Evolutionary conservation across 2,113 vertebrate species (phyloP).

Genomic region (Macrotis lagotis): DNA sequence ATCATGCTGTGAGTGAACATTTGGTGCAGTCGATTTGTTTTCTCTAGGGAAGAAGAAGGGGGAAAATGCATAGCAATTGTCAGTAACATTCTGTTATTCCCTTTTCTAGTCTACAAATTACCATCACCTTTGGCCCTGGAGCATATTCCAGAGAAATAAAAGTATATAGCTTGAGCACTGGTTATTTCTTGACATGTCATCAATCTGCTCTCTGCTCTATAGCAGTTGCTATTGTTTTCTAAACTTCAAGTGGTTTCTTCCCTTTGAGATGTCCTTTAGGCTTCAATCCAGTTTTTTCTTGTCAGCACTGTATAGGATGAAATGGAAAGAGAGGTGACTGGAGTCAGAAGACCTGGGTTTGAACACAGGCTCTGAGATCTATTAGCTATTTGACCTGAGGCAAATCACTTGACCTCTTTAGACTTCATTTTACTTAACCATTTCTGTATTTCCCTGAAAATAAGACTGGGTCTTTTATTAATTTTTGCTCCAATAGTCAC

Average conservation of each 20-base stretch:
- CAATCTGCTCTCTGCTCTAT: not conserved
- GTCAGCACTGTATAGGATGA: not conserved
- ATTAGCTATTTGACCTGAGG: not conserved
- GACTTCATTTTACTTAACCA: not conserved
- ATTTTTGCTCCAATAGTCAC: too few species aligned
- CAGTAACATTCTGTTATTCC: not conserved
- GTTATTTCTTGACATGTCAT: not conserved
- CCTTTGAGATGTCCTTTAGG: not conserved
- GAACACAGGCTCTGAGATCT: not conserved
- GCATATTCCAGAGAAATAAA: not conserved
- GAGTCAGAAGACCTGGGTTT: not conserved
- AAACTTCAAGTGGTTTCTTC: not conserved
- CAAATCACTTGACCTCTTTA: not conserved
- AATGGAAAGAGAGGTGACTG: not conserved
- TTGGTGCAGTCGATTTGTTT: not conserved
- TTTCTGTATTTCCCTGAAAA: too few species aligned
- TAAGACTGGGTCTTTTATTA: too few species aligned
- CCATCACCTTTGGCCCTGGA: not conserved
- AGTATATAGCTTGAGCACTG: not conserved
- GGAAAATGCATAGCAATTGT: not conserved
- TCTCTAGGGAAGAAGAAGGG: not conserved
- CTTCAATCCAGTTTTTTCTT: not conserved
- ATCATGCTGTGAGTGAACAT: not conserved
- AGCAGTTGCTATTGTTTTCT: not conserved
- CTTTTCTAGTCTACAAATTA: not conserved